Evolutionary conservation across 1,140 invertebrate genomes (phyloP), one percentile per base, ranked within the genome.

Genomic region (Amphibalanus amphitrite): DNA sequence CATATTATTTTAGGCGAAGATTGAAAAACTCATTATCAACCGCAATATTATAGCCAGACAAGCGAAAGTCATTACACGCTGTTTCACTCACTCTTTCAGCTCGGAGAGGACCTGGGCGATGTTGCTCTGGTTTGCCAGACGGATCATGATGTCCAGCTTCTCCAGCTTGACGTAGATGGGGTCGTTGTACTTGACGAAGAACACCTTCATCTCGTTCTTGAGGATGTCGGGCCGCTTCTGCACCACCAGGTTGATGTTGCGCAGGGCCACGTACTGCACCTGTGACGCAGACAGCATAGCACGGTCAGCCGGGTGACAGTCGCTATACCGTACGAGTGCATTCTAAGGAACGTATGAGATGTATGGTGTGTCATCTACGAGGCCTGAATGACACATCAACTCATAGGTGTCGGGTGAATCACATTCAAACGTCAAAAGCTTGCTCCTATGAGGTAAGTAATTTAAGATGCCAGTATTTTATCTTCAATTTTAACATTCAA

Each of bases 201-300:
- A 99, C 33, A 95, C 97, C 84, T 99, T 99, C 96, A 99, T 99
- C 82, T 99, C 97, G 78, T 99, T 95, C 79, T 99, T 99, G n/a
- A 99, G 81, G 75, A 99, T 98, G 74, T 99, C 97, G 0, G 95
- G 93, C 71, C 97, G 86, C 80, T 99, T 99, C 81, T 99, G 97
- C 28, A 99, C 97, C 76, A 99, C 98, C 1, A 99, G 84, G 82
- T 99, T 99, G 76, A 99, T 99, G 80, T 99, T 99, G 72, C 97
- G 82, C 47, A 99, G 82, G 3, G 97, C 97, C 20, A 99, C 97
- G 79, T 99, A 99, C 82, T 99, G 97, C 69, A 99, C 88, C 80
- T 81, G 72, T 29, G 73, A 74, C 67, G 40, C n/a, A 40, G 25
- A 67, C n/a, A 29, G 33, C 26, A 38, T 33, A 47, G 28, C 30